phyloP scores from a whole-genome alignment of 2,888 invertebrate genomes.

The Nezara viridula region DNA sequence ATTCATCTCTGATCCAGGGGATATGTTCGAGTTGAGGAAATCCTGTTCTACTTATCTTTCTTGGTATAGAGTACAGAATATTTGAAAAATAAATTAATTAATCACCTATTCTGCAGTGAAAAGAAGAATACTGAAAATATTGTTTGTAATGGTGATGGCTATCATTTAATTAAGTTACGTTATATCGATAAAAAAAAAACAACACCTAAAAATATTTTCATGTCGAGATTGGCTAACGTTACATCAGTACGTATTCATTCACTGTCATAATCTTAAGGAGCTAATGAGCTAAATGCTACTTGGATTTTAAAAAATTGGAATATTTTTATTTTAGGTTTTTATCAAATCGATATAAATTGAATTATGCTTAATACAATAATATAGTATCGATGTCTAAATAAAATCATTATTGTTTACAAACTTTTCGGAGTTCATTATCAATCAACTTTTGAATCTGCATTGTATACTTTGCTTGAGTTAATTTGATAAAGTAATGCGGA shows the following conservation, averaged over 20 bases:
- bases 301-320: neutral
- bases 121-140: neutral
- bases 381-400: constrained; percentile 7
- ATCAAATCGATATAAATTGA: neutral
- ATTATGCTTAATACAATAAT: neutral
- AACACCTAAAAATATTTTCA: no score
- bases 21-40: neutral
- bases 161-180: neutral
- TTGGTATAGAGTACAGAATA: neutral
- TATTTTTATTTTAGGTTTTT: neutral
- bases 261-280: no score
- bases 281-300: neutral
- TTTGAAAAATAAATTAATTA: neutral
- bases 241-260: no score
- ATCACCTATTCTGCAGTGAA: neutral
- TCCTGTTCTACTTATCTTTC: neutral
- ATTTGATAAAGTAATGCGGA: neutral
- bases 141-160: no score
- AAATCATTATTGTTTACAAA: constrained; percentile 44
- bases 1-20: neutral
- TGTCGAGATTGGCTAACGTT: no score
- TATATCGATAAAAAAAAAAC: no score
- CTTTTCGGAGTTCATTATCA: neutral
- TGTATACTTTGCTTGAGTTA: neutral
- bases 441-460: neutral